A percentile compares a stretch with the other conserved stretches of the same genome.
Conservation (phyloP, 2,113 vertebrate genomes). For the Panthera leo region DNA sequence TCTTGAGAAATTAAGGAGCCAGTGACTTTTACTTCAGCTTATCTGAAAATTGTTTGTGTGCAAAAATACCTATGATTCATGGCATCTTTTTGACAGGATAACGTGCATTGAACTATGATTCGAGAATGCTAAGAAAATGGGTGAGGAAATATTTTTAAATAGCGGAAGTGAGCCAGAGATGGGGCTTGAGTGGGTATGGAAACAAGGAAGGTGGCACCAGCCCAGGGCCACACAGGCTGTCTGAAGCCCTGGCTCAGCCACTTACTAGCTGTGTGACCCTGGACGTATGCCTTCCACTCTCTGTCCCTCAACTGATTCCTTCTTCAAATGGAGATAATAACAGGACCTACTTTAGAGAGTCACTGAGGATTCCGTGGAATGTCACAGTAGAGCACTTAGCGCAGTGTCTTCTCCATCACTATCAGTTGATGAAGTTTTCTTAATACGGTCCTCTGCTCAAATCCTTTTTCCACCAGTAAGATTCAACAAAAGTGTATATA, state of each 20-base stretch:
- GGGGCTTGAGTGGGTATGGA: background rate
- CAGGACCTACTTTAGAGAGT: background rate
- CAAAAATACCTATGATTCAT: background rate
- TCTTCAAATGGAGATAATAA: background rate
- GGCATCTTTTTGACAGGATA: background rate
- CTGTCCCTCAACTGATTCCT: background rate
- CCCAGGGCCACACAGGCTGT: accelerated
- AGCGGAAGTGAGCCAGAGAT: background rate
- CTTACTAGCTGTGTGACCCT: background rate
- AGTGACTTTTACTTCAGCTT: background rate
- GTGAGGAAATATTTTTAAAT: conserved; percentile 34
- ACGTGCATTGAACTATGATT: background rate
- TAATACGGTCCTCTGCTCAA: background rate
- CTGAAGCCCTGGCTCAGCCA: background rate
- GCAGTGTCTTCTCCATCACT: too few relatives aligned
- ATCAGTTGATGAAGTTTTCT: background rate
- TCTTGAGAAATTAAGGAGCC: background rate
- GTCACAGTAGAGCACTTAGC: background rate
- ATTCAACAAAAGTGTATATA: background rate
- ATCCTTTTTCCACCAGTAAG: background rate
- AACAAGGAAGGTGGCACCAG: background rate
- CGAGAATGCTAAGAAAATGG: background rate
- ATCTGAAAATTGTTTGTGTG: background rate
- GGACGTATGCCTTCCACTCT: background rate
- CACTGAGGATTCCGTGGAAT: background rate